phyloP scores from a whole-genome alignment of 2,113 vertebrate species.

The Pyrgilauda ruficollis region DNA sequence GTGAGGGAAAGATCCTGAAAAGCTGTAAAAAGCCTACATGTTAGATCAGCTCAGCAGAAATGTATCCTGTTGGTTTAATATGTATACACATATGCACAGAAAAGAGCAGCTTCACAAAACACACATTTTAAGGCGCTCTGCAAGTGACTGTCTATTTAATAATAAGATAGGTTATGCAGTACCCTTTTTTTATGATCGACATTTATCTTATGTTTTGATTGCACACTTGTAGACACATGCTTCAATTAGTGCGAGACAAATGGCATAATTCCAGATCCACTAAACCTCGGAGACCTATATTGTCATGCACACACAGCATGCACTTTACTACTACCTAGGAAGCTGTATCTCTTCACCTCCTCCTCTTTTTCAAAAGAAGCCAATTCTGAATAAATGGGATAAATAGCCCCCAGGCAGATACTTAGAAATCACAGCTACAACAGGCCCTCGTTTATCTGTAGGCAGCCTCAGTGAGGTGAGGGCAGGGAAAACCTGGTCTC shows the following conservation, averaged over 20 bases:
- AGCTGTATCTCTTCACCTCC: conserved; percentile 16
- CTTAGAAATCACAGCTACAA: not conserved
- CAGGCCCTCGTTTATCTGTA: not conserved
- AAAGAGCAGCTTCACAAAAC: not conserved
- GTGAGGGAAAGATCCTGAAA: not conserved
- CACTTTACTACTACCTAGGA: not conserved
- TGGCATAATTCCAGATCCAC: conserved; percentile 22
- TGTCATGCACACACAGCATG: not conserved
- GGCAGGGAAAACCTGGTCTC: not conserved
- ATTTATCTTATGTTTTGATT: conserved; percentile 10
- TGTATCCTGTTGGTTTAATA: conserved; percentile 8
- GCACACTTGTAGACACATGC: conserved; percentile 2
- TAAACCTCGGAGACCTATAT: conserved; percentile 47
- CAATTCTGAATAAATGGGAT: conserved; percentile 22
- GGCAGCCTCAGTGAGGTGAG: not conserved
- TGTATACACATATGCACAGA: not conserved
- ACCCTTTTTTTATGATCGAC: not conserved
- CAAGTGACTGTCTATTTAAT: not conserved
- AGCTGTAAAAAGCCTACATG: not conserved
- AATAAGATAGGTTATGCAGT: not conserved
- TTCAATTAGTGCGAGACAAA: conserved; percentile 60
- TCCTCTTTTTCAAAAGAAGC: not conserved
- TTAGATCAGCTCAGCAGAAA: conserved; percentile 13
- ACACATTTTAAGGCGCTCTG: not conserved
- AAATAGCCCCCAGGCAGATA: conserved; percentile 11